phyloP scores from a whole-genome alignment of 2,113 vertebrate species.

The Thunnus maccoyii region DNA sequence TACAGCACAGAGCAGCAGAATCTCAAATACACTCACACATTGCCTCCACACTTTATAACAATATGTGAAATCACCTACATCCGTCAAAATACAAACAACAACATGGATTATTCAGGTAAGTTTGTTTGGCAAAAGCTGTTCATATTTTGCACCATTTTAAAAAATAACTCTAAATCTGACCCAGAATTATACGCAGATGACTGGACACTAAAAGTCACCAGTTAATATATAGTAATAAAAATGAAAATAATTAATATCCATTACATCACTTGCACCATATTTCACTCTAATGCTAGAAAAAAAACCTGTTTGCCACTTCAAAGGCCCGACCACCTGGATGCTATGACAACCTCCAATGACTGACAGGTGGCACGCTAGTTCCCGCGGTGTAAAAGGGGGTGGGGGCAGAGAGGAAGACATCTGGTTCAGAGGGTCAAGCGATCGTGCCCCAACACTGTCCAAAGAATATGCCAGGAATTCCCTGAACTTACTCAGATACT shows the following conservation, averaged over 20 bases:
- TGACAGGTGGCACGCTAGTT: constrained; percentile 25
- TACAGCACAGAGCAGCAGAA: background rate
- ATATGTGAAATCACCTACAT: background rate
- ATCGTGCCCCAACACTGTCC: constrained; percentile 13
- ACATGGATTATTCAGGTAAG: background rate
- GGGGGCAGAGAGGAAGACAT: constrained; percentile 17
- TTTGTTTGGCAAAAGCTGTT: no score
- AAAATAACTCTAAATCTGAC: background rate
- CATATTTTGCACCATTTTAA: no score
- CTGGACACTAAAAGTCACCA: background rate
- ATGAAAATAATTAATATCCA: background rate
- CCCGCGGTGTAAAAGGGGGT: background rate
- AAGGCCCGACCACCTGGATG: constrained; percentile 18
- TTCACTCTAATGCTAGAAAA: background rate
- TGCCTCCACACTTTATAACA: background rate
- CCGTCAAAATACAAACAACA: no score
- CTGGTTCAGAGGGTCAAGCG: constrained; percentile 44
- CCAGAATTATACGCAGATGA: background rate
- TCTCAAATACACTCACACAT: background rate
- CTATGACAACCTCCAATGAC: constrained; percentile 5
- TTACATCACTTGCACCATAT: background rate
- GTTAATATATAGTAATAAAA: no score
- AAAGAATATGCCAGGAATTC: constrained; percentile 11
- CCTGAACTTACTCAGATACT: background rate
- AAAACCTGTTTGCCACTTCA: constrained; percentile 2